Evolutionary conservation across 1,140 invertebrate species (phyloP).

Genomic region (Drosophila bocki): DNA sequence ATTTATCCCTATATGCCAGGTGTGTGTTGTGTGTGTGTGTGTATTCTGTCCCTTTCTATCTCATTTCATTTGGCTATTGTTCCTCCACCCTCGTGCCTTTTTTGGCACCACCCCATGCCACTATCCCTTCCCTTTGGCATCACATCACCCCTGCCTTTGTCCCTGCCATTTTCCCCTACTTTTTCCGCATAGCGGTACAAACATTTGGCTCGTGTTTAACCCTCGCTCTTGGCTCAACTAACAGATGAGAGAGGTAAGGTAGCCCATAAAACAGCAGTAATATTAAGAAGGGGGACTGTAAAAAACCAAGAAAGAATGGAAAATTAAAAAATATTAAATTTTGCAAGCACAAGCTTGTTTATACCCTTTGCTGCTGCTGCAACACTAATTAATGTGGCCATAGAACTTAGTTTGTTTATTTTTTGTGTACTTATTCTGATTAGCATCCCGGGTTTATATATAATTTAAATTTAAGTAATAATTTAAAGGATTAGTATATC

Average conservation of each 20-base stretch:
- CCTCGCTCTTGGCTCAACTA: conserved; percentile 36
- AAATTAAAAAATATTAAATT: conserved; percentile 4
- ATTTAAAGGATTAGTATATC: too few species aligned
- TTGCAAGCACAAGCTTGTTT: too few species aligned
- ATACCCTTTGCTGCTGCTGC: not conserved
- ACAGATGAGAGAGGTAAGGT: conserved; percentile 26
- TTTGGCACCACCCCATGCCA: not conserved
- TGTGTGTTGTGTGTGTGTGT: conserved; percentile 8
- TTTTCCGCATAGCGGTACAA: conserved; percentile 64
- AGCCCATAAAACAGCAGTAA: conserved; percentile 38
- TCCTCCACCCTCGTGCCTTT: not conserved
- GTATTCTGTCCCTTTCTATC: not conserved
- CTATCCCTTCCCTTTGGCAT: not conserved
- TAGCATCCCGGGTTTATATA: too few species aligned
- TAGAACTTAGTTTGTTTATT: too few species aligned
- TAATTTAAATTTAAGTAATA: too few species aligned
- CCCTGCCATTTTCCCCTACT: conserved; percentile 8
- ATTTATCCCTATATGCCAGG: conserved; percentile 59
- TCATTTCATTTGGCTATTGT: conserved; percentile 9
- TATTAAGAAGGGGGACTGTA: conserved; percentile 6
- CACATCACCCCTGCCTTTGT: not conserved
- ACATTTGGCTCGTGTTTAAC: conserved; percentile 66
- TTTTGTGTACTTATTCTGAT: too few species aligned
- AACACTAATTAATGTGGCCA: not conserved
- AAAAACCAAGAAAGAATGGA: conserved; percentile 1